A percentile compares a stretch with the other conserved stretches of the same genome.
These are phyloP conservation scores for Crossocerus cetratus DNA, from an alignment of 2,888 invertebrate genomes.

Conservation along the genomic window DNA sequence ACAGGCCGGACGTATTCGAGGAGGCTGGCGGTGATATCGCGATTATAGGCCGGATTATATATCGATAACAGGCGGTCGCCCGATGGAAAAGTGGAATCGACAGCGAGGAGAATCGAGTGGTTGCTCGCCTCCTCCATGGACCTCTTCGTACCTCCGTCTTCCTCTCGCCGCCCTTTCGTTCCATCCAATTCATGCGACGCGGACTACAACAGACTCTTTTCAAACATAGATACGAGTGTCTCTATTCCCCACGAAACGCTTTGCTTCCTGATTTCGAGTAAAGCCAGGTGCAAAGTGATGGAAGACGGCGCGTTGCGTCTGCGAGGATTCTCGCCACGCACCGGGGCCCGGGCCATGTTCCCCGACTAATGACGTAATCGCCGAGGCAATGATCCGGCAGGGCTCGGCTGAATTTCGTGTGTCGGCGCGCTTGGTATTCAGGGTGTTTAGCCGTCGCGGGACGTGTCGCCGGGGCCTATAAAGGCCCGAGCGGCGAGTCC, in stretches of 20 bases:
- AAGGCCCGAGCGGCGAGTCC: conserved; percentile 42
- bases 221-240: no score
- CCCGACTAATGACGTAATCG: conserved; percentile 54
- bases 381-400: conserved; percentile 1
- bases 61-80: conserved; percentile 40
- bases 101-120: conserved; percentile 44
- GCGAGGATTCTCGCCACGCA: conserved; percentile 48
- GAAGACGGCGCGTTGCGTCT: neutral
- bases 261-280: no score
- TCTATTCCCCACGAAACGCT: no score
- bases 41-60: conserved; percentile 48
- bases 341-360: conserved; percentile 47
- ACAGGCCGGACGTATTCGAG: conserved; percentile 34
- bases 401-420: conserved; percentile 7
- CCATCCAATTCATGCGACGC: no score
- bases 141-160: neutral
- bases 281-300: neutral
- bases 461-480: conserved; percentile 54
- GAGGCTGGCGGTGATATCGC: conserved; percentile 35
- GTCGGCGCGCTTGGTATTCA: conserved; percentile 55
- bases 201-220: no score
- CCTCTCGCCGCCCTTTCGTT: no score
- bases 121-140: conserved; percentile 9
- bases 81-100: conserved; percentile 45
- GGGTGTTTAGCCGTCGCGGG: conserved; percentile 31